Conservation (phyloP, 2,888 invertebrate genomes). For the Volucella bombylans region DNA sequence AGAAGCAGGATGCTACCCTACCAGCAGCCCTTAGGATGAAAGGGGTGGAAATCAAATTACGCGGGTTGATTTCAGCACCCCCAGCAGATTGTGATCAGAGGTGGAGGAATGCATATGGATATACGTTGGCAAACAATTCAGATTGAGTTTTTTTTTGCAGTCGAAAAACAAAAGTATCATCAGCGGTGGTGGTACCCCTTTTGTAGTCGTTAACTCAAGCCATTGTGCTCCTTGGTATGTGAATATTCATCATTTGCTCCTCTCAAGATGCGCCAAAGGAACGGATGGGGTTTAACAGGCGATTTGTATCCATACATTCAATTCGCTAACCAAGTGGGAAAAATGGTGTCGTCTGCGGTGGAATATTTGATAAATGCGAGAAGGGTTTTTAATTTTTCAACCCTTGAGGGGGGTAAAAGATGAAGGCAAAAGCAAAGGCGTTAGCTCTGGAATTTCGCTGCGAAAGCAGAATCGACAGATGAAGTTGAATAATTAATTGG, state of each 20-base stretch:
- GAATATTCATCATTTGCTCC: conserved; percentile 70
- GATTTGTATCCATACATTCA: conserved; percentile 48
- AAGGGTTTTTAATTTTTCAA: conserved; percentile 45
- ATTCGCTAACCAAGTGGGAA: conserved; percentile 54
- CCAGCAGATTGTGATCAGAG: conserved; percentile 17
- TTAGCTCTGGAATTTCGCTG: conserved; percentile 23
- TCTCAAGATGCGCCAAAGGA: conserved; percentile 56
- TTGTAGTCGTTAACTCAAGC: conserved; percentile 68
- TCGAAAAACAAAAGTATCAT: conserved; percentile 55
- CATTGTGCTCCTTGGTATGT: conserved; percentile 39
- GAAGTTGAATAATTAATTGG: conserved; percentile 69
- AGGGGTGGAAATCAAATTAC: conserved; percentile 79
- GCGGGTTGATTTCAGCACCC: conserved; percentile 78
- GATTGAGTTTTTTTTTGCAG: conserved; percentile 43
- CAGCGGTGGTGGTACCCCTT: conserved; percentile 39
- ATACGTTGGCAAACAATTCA: conserved; percentile 61
- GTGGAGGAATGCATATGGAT: conserved; percentile 38
- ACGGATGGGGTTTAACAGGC: conserved; percentile 41
- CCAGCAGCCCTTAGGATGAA: background rate
- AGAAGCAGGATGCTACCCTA: conserved; percentile 75
- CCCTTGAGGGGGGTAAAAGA: background rate
- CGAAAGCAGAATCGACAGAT: conserved; percentile 53
- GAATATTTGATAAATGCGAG: conserved; percentile 65
- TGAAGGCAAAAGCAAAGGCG: background rate
- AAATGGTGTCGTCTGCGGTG: conserved; percentile 79